Evolutionary conservation across 2,888 invertebrate genomes (phyloP).

Genomic region (Corythucha ciliata): DNA sequence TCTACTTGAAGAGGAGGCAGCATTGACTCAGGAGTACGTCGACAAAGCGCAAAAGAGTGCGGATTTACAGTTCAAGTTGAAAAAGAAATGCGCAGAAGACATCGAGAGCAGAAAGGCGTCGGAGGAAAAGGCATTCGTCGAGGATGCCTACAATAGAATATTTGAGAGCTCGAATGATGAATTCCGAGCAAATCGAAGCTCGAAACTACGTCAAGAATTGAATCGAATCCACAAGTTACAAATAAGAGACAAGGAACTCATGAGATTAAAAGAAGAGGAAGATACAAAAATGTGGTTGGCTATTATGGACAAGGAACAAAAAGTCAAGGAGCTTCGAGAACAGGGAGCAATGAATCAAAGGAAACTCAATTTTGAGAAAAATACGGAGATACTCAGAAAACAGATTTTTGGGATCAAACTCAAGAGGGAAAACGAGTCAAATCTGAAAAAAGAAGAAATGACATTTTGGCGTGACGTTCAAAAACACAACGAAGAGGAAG

Average conservation of each 20-base stretch:
- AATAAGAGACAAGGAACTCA: conserved; percentile 20
- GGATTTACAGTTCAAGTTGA: conserved; percentile 9
- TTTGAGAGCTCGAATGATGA: conserved; percentile 16
- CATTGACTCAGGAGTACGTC: conserved; percentile 21
- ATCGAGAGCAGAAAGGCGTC: conserved; percentile 6
- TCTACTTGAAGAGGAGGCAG: conserved; percentile 20
- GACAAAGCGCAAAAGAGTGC: conserved; percentile 23
- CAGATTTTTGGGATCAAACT: conserved; percentile 10
- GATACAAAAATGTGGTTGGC: neutral
- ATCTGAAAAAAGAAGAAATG: conserved; percentile 17
- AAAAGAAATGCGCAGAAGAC: conserved; percentile 19
- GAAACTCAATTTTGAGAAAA: conserved; percentile 8
- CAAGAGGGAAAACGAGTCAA: conserved; percentile 12
- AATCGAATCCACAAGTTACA: conserved; percentile 20
- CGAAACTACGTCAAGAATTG: conserved; percentile 2
- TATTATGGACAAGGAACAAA: conserved; percentile 4
- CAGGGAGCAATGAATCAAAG: conserved; percentile 5
- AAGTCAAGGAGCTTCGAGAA: neutral
- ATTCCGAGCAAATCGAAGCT: conserved; percentile 5
- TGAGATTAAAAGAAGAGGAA: conserved; percentile 14
- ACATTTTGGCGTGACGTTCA: conserved; percentile 10
- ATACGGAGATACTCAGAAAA: conserved; percentile 12
- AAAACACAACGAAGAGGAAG: neutral
- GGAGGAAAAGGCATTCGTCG: conserved; percentile 8
- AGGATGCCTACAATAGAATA: conserved; percentile 12